phyloP scores from a whole-genome alignment of 2,888 invertebrate genomes.

The Anoplius nigerrimus region DNA sequence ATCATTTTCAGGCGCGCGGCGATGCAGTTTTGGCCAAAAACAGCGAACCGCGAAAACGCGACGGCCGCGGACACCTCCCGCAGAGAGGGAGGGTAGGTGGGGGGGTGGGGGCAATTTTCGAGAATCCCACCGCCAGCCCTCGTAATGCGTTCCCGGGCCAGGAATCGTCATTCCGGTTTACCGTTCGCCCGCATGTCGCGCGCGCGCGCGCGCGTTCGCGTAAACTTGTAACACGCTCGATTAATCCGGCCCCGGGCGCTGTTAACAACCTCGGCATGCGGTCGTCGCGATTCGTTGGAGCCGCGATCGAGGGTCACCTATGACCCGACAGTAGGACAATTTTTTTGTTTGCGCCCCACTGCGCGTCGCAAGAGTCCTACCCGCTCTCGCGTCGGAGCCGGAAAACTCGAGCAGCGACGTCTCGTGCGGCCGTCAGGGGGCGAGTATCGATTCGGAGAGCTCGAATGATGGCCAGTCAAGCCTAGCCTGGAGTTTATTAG shows the following conservation, averaged over 20 bases:
- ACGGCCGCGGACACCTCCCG: too few relatives aligned
- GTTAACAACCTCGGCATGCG: slow-evolving; percentile 53
- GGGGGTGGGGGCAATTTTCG: too few relatives aligned
- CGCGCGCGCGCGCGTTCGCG: slow-evolving; percentile 30
- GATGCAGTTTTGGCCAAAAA: too few relatives aligned
- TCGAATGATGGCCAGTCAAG: too few relatives aligned
- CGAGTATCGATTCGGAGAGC: too few relatives aligned
- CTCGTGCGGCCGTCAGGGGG: too few relatives aligned
- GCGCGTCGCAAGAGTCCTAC: background rate
- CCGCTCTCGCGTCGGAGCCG: background rate
- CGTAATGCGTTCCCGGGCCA: slow-evolving; percentile 17
- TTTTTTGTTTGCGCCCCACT: background rate
- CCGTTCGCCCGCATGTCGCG: slow-evolving; percentile 27
- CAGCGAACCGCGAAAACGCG: too few relatives aligned
- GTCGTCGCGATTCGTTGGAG: slow-evolving; percentile 45
- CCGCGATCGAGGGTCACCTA: slow-evolving; percentile 31
- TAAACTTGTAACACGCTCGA: slow-evolving; percentile 57
- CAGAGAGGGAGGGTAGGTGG: too few relatives aligned
- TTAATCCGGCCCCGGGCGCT: slow-evolving; percentile 45
- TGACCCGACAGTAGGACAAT: background rate
- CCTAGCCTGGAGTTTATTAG: too few relatives aligned
- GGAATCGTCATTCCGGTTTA: slow-evolving; percentile 46
- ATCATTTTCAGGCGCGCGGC: too few relatives aligned
- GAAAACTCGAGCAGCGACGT: too few relatives aligned
- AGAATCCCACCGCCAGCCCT: too few relatives aligned